These are phyloP conservation scores for Ennomos quercinarius DNA, from an alignment of 2,888 invertebrate species.

Conservation along the genomic window DNA sequence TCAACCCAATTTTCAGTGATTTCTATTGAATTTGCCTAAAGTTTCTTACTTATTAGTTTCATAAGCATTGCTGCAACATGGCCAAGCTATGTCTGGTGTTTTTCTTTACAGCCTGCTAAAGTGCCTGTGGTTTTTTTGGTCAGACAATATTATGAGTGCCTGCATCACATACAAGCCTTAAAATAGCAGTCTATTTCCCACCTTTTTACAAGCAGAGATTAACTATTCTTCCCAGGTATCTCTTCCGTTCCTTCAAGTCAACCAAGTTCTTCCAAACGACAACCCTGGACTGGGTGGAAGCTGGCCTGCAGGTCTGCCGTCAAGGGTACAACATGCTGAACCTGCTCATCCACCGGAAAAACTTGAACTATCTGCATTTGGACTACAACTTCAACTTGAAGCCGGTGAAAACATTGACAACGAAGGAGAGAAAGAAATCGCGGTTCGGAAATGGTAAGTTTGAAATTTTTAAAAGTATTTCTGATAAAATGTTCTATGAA, in stretches of 20 bases:
- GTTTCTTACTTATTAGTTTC: no score
- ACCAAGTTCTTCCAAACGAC: slow-evolving; percentile 99
- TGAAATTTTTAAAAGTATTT: no score
- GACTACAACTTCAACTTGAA: slow-evolving; percentile 99
- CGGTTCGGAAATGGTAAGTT: slow-evolving; percentile 95
- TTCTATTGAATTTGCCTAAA: no score
- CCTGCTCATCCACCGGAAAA: slow-evolving; percentile 99
- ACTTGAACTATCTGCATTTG: slow-evolving; percentile 99
- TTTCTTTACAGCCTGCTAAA: no score
- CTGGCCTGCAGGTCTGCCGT: slow-evolving; percentile 98
- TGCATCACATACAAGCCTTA: no score
- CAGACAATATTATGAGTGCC: no score
- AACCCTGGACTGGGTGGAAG: slow-evolving; percentile 99
- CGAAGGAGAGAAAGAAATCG: slow-evolving; percentile 99
- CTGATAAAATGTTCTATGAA: no score
- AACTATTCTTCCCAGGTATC: slow-evolving; percentile 85
- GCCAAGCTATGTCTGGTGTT: no score
- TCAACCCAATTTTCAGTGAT: no score
- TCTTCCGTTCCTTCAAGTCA: slow-evolving; percentile 99
- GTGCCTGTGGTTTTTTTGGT: no score
- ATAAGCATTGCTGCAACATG: no score
- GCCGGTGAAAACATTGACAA: slow-evolving; percentile 99
- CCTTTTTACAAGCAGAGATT: not conserved
- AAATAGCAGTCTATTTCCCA: no score
- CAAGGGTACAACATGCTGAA: slow-evolving; percentile 99